These are phyloP conservation scores for Actinia equina DNA, from an alignment of 64 coral and sea anemone genomes.

Conservation along the genomic window DNA sequence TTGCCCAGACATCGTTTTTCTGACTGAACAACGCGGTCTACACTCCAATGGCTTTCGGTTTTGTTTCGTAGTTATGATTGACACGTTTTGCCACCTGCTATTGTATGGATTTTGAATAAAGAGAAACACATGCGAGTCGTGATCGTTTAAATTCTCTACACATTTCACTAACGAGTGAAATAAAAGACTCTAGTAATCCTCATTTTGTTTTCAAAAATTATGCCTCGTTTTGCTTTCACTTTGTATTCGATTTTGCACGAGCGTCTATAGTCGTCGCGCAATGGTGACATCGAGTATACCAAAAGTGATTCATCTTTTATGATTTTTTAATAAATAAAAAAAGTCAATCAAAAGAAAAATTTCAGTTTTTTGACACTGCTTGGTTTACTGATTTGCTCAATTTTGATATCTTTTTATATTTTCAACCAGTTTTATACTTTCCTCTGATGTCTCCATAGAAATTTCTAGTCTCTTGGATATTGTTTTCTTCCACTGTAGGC, in stretches of 20 bases:
- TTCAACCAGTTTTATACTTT: background rate
- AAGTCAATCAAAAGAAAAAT: background rate
- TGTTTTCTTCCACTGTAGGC: slow-evolving; percentile 44
- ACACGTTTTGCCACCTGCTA: slow-evolving; percentile 94
- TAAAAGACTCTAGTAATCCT: background rate
- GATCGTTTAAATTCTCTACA: background rate
- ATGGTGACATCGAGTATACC: background rate
- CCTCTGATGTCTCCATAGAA: slow-evolving; percentile 33
- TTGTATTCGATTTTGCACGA: background rate
- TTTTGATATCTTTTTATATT: background rate
- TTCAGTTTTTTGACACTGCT: background rate
- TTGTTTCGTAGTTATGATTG: slow-evolving; percentile 28
- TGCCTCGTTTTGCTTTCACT: background rate
- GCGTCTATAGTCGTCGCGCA: background rate
- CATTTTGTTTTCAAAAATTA: background rate
- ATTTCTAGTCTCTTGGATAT: slow-evolving; percentile 70
- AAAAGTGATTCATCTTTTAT: background rate
- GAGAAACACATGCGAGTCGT: slow-evolving; percentile 66
- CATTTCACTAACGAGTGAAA: background rate
- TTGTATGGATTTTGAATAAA: slow-evolving; percentile 38
- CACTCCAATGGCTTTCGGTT: slow-evolving; percentile 36
- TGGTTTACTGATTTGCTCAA: background rate
- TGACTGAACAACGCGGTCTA: slow-evolving; percentile 12
- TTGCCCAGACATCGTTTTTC: slow-evolving; percentile 34
- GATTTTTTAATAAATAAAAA: background rate